A percentile compares a stretch with the other conserved stretches of the same genome.
phyloP scores from a whole-genome alignment of 2,888 invertebrate species.

The Drosophila merina region DNA sequence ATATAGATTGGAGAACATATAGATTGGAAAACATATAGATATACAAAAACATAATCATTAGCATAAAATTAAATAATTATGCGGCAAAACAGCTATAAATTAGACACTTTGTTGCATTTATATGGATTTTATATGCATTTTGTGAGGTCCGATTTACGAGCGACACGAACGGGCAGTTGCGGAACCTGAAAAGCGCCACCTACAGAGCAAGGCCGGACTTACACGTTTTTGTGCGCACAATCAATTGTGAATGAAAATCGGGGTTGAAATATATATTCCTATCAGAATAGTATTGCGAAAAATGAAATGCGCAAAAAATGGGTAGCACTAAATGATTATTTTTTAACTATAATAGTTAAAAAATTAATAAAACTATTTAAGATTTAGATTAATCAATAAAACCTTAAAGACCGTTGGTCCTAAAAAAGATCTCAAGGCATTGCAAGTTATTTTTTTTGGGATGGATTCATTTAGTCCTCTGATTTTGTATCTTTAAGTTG shows the following conservation, averaged over 20 bases:
- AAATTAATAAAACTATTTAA: neutral
- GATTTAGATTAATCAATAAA: neutral
- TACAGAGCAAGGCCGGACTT: slow-evolving; percentile 41
- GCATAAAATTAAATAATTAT: slow-evolving; percentile 6
- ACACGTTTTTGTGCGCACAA: slow-evolving; percentile 54
- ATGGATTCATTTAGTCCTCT: neutral
- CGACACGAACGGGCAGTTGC: slow-evolving; percentile 37
- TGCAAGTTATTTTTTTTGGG: neutral
- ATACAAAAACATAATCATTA: neutral
- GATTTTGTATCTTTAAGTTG: slow-evolving; percentile 2
- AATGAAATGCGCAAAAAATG: slow-evolving; percentile 1
- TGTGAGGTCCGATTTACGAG: slow-evolving; percentile 1
- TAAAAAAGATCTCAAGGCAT: neutral
- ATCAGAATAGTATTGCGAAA: slow-evolving; percentile 44
- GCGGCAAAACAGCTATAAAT: slow-evolving; percentile 1
- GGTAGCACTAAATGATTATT: neutral
- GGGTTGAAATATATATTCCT: slow-evolving; percentile 50
- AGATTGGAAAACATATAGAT: neutral
- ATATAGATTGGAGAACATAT: no score
- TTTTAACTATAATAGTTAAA: neutral
- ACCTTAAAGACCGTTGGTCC: no score
- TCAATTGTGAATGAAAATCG: slow-evolving; percentile 25
- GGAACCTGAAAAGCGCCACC: slow-evolving; percentile 62
- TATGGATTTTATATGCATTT: neutral
- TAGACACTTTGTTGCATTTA: neutral